Conservation (phyloP, 2,113 vertebrate genomes). For the Oncorhynchus tshawytscha region DNA sequence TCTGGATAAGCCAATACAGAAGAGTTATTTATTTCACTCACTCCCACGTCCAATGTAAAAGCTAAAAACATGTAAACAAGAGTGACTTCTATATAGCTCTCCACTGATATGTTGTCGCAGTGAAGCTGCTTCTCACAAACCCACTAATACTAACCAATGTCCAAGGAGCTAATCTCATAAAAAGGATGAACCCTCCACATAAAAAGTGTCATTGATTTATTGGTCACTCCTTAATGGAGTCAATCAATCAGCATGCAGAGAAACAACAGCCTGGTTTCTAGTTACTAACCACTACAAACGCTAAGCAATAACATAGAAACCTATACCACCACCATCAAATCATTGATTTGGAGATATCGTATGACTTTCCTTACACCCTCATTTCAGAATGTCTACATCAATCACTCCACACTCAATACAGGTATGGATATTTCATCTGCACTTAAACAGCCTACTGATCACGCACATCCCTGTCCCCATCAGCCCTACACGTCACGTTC, state of each 20-base stretch:
- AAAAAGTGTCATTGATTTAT: conserved; percentile 42
- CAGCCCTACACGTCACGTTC: conserved; percentile 20
- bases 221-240: conserved; percentile 24
- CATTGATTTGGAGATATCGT: conserved; percentile 53
- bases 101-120: neutral
- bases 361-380: conserved; percentile 45
- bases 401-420: conserved; percentile 47
- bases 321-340: conserved; percentile 48
- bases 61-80: too few species aligned
- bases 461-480: conserved; percentile 11
- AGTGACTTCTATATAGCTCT: neutral
- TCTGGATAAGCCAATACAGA: too few species aligned
- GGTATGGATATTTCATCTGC: conserved; percentile 37
- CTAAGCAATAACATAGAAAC: conserved; percentile 22
- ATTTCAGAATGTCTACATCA: conserved; percentile 37
- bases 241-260: conserved; percentile 26
- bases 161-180: neutral
- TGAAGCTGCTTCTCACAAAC: neutral
- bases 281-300: conserved; percentile 41
- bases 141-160: neutral
- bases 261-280: conserved; percentile 24
- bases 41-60: too few species aligned
- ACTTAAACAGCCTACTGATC: conserved; percentile 36
- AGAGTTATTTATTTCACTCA: too few species aligned
- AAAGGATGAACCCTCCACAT: conserved; percentile 29